A percentile compares a stretch with the other conserved stretches of the same genome.
Evolutionary conservation across 2,113 vertebrate genomes (phyloP).

Genomic region (Oenanthe melanoleuca): DNA sequence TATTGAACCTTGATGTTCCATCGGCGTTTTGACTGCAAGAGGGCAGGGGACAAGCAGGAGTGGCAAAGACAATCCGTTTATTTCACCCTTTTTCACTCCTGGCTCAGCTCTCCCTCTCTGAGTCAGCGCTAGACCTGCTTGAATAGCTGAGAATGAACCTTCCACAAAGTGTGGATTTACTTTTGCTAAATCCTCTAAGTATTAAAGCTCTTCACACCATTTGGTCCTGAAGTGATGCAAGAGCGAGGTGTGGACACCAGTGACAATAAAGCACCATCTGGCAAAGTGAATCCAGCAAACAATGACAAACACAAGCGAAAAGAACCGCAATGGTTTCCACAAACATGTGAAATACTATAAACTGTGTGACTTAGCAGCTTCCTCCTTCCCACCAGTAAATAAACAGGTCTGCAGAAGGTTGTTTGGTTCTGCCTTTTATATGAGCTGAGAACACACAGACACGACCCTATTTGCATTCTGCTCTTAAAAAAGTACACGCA

Average conservation of each 20-base stretch:
- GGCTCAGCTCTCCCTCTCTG: slow-evolving; percentile 66
- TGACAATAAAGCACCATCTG: slow-evolving; percentile 99
- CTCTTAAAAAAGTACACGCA: slow-evolving; percentile 66
- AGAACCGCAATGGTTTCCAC: slow-evolving; percentile 96
- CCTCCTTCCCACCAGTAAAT: slow-evolving; percentile 88
- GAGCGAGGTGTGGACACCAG: slow-evolving; percentile 93
- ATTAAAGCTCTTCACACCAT: slow-evolving; percentile 91
- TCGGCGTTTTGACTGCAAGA: slow-evolving; percentile 62
- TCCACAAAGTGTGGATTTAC: slow-evolving; percentile 79
- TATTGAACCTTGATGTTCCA: slow-evolving; percentile 47
- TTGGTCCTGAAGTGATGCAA: slow-evolving; percentile 95
- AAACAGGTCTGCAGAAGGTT: slow-evolving; percentile 74
- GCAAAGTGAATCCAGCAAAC: slow-evolving; percentile 93
- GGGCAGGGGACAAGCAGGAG: slow-evolving; percentile 59
- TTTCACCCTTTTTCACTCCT: slow-evolving; percentile 44
- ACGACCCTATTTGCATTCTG: slow-evolving; percentile 67
- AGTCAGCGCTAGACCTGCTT: slow-evolving; percentile 71
- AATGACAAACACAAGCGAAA: slow-evolving; percentile 96
- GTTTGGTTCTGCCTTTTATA: slow-evolving; percentile 61
- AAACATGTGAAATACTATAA: slow-evolving; percentile 95
- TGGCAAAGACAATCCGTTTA: slow-evolving; percentile 25
- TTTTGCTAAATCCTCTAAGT: slow-evolving; percentile 84
- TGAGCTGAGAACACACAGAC: slow-evolving; percentile 39
- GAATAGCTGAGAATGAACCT: slow-evolving; percentile 75
- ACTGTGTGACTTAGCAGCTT: slow-evolving; percentile 92